Evolutionary conservation across 2,888 invertebrate species (phyloP), one percentile per base, ranked within the genome.

Genomic region (Luperina testacea): DNA sequence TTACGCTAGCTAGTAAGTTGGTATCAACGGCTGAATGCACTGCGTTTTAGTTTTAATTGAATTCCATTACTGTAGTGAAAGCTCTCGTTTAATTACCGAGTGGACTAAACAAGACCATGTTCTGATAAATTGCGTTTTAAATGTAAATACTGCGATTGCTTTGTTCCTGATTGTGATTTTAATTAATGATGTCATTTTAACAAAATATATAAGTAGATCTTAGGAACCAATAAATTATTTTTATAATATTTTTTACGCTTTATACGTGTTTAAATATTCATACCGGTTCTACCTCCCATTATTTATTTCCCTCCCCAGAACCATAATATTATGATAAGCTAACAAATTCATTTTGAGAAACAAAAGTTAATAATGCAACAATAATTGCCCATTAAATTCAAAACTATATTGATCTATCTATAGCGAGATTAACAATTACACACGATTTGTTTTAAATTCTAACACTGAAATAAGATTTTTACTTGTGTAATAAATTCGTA

Each of bases 1-100:
- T 90, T 69, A 90, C 91, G 91, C 92, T 92, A 91, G 92, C 92
- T 92, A 92, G 93, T 91, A 90, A 92, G 90, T 92, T 90, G 89
- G 91, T 92, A 94, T 93, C 93, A 92, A 91, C 92, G 92, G 90
- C 91, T 91, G 92, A 92, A 91, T 90, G 90, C 90, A 92, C 76
- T 91, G 93, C 94, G 93, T 93, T 95, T 94, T 92, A 93, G 92
- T 93, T 94, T 94, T 95, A 95, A 95, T 95, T 96, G 94, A 94
- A 95, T 95, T 90, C 92, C 94, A 95, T 95, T 95, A 94, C 92
- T 93, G 94, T 94, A 94, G 93, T 93, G 93, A 94, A 95, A 94
- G 94, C 93, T 92, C 90, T 91, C 91, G 90, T 93, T 95, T 95
- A 95, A 95, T 95, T 95, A 93, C 93, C 90, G 90, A 90, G 90